Evolutionary conservation across 2,888 invertebrate species (phyloP), one percentile per base, ranked within the genome.

Genomic region (Anorthoa munda): DNA sequence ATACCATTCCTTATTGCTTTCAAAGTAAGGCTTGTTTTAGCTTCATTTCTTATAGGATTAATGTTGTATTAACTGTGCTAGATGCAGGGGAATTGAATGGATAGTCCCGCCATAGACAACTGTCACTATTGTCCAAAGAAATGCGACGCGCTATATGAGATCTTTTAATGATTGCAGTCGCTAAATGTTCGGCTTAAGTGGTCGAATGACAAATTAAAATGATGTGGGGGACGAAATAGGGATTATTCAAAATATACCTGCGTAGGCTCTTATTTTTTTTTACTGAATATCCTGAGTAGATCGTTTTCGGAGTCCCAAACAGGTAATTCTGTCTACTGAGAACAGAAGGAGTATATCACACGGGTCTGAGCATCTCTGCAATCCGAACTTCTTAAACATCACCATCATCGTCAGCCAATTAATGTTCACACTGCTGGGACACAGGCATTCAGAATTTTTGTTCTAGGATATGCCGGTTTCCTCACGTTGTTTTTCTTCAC

Each of bases 151-250:
- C 80, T 78, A 85, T 84, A 83, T 68, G 72, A 88, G 88, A 85
- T 89, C 88, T 90, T 89, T 90, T 88, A 90, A 92, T 92, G 89
- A 91, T 90, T 89, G 86, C 90, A 88, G 89, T 82, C 69, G 78
- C 84, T 86, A 77, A 88, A 88, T 87, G 87, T 77, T 77, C 48
- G 77, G 86, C 91, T 86, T 92, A 92, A 92, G 92, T 93, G 90
- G 92, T 91, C 88, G 92, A 91, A 92, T 91, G 92, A 90, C 87
- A 92, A 90, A 93, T 93, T 93, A 92, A 91, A 92, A 91, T 87
- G 86, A 81, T 76, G 76, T 81, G 66, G 72, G 76, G 17, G 46
- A 17, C 75, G 69, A 72, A 72, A 69, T 55, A n/a, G n/a, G 13
- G n/a, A 12, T 4, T 21, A n/a, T 21, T 13, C 17, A 18, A 53